These are phyloP conservation scores for Lerema accius DNA, from an alignment of 1,140 invertebrate species.

Conservation along the genomic window DNA sequence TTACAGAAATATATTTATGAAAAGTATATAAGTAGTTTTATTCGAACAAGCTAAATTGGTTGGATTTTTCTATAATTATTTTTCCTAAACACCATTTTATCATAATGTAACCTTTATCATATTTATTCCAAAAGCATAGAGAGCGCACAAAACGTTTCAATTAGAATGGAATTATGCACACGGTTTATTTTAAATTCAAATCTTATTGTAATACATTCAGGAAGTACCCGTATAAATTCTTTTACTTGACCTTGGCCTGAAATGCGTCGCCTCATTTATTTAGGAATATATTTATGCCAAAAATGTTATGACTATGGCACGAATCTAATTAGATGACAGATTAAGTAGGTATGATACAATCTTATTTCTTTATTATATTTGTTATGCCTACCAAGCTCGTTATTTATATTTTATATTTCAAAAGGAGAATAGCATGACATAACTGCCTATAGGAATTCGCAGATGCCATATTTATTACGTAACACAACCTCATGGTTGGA, in stretches of 20 bases:
- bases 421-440: not conserved
- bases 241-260: slow-evolving; percentile 2
- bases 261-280: not conserved
- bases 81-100: no score
- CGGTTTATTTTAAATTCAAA: not conserved
- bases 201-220: not conserved
- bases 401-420: not conserved
- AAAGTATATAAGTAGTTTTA: no score
- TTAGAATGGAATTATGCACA: not conserved
- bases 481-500: not conserved
- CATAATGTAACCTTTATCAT: not conserved
- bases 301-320: not conserved
- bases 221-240: not conserved
- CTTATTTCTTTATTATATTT: not conserved
- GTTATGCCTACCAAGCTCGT: not conserved
- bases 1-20: no score
- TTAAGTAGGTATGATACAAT: not conserved
- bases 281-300: not conserved
- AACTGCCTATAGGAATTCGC: not conserved
- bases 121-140: not conserved
- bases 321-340: not conserved
- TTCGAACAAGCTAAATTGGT: no score
- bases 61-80: no score
- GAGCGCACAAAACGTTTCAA: not conserved
- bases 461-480: not conserved